Base-by-base conservation (phyloP, 2,888 invertebrate species). In the Chelonus formosanus region DNA sequence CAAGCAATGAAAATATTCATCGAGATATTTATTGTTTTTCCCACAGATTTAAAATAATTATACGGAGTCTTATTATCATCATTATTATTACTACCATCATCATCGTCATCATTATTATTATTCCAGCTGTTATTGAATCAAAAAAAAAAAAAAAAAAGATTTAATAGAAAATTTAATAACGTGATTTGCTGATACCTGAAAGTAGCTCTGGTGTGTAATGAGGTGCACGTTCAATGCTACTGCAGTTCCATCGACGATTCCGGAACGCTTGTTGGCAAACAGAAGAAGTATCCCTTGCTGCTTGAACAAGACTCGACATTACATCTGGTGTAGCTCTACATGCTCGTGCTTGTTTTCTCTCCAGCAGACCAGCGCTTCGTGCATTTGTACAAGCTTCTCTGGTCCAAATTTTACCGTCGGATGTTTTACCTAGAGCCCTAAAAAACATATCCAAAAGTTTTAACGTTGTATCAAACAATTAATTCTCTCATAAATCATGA, bases 241-340 rank as follows among this genome's bases (percentile, higher is more conserved):
- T 91, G 85, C 94, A 95, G 85, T 95, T 94, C 94, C 94, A 95
- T 67, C 94, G 86, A 70, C 92, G 87, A 75, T 91, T 89, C 35
- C 87, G 86, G 84, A 94, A 92, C 34, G 91, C 87, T 70, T 87
- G 85, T 81, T 90, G 90, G 84, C 94, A 95, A 57, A 91, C 90
- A 69, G 88, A 85, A 59, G 90, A 87, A 4, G 93, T 89, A 66
- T 90, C 85, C 47, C 87, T 86, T 3, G 93, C 91, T 0, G 94
- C 93, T 59, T 88, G 87, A n/a, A 90, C 90, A 67, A 94, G 88
- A 77, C 91, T 90, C 59, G 90, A 88, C 92, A 95, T 93, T 72
- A 89, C 87, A 69, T 89, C 88, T 68, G 89, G 88, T 73, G 89
- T 87, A n/a, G 88, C 86, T 65, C 89, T 86, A 82, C 91, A 91